Conservation (phyloP, 1,140 invertebrate genomes). For the Aphidius gifuensis region DNA sequence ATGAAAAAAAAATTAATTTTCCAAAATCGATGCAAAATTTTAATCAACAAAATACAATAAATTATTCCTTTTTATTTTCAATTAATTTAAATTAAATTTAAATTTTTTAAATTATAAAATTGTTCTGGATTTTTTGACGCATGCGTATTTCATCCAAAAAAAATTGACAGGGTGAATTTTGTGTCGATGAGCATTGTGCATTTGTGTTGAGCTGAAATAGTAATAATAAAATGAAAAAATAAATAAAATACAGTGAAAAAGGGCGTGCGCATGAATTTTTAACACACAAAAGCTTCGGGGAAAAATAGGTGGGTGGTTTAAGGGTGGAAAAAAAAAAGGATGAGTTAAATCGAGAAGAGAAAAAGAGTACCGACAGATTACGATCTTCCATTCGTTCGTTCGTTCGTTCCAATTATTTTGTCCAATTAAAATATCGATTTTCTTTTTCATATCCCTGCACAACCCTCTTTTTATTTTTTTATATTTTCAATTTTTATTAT, state of each 20-base stretch:
- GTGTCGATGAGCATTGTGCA: not conserved
- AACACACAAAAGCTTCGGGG: not conserved
- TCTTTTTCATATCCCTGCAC: conserved; percentile 30
- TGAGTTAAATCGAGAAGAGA: conserved; percentile 19
- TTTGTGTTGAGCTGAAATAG: not conserved
- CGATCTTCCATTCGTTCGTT: conserved; percentile 49
- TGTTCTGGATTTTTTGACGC: too few relatives aligned
- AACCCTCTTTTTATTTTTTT: conserved; percentile 8
- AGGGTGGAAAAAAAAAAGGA: conserved; percentile 19
- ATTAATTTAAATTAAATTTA: too few relatives aligned
- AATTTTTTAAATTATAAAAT: too few relatives aligned
- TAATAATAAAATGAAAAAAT: conserved; percentile 18
- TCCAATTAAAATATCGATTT: conserved; percentile 58
- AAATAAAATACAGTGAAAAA: conserved; percentile 18
- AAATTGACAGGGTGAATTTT: conserved; percentile 8
- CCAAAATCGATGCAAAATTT: too few relatives aligned
- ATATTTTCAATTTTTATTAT: too few relatives aligned
- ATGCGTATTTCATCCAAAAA: not conserved
- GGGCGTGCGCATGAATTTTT: conserved; percentile 15
- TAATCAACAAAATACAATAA: too few relatives aligned
- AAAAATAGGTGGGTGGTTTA: not conserved
- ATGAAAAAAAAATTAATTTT: too few relatives aligned
- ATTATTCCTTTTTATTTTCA: too few relatives aligned
- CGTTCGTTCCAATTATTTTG: conserved; percentile 54
- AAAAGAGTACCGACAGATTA: conserved; percentile 45